phyloP scores from a whole-genome alignment of 30 jellyfish, hydroid and myxozoan species.

The Chironex yamaguchii region DNA sequence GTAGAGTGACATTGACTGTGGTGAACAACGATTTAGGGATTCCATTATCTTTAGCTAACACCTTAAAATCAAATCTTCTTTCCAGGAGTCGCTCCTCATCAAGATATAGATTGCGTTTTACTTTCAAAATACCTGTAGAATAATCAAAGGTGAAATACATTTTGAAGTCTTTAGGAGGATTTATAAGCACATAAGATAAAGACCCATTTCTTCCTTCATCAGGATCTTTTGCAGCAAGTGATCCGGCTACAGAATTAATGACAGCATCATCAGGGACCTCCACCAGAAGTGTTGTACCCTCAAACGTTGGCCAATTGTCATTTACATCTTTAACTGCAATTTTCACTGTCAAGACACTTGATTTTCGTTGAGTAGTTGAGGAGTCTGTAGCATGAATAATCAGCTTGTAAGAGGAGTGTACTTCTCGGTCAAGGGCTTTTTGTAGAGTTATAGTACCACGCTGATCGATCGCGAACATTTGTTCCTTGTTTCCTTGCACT shows the following conservation, averaged over 20 bases:
- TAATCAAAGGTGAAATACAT: constrained; percentile 50
- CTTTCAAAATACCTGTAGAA: constrained; percentile 47
- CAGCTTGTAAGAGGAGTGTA: constrained; percentile 52
- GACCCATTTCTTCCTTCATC: constrained; percentile 77
- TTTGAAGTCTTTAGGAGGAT: constrained; percentile 12
- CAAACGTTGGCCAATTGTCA: constrained; percentile 79
- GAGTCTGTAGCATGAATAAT: constrained; percentile 66
- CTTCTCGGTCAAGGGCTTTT: constrained; percentile 72
- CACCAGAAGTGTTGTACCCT: constrained; percentile 24
- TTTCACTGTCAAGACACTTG: constrained; percentile 41
- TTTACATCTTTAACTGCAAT: constrained; percentile 69
- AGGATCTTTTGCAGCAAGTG: constrained; percentile 76
- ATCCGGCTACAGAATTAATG: constrained; percentile 36
- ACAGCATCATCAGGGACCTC: constrained; percentile 76
- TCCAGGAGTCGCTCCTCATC: constrained; percentile 60
- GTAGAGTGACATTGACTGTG: constrained; percentile 58
- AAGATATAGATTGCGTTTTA: constrained; percentile 39
- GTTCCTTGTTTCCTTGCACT: constrained; percentile 55
- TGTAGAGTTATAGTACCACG: constrained; percentile 35
- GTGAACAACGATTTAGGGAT: constrained; percentile 60
- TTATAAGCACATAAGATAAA: constrained; percentile 28
- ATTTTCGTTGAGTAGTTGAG: constrained; percentile 22
- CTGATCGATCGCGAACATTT: constrained; percentile 44
- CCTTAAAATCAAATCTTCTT: constrained; percentile 27
- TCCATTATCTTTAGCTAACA: constrained; percentile 83